Evolutionary conservation across 2,113 vertebrate species (phyloP).

Genomic region (Acrocephalus arundinaceus): DNA sequence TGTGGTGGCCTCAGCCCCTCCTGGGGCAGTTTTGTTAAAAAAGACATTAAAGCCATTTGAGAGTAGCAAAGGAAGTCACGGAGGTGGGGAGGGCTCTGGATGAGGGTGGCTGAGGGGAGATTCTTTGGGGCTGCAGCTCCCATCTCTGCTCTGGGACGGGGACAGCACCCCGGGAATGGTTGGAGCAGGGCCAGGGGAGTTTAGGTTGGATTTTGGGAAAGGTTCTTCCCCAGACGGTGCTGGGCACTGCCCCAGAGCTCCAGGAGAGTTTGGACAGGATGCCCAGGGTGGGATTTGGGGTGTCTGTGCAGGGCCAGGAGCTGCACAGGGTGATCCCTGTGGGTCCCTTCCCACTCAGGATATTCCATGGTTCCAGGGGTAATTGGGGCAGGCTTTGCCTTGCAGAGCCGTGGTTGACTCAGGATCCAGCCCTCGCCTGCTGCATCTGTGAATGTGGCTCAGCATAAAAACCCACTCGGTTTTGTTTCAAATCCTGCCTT

Average conservation of each 20-base stretch:
- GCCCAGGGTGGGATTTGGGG: not conserved
- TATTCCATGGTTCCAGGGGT: not conserved
- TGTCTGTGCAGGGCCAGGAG: accelerated
- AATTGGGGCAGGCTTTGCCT: not conserved
- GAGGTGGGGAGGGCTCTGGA: not conserved
- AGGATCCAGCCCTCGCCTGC: not conserved
- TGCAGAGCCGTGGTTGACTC: not conserved
- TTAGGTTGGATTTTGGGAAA: accelerated
- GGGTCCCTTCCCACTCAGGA: not conserved
- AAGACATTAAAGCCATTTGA: not conserved
- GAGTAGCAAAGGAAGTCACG: accelerated
- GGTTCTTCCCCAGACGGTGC: not conserved
- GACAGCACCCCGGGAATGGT: accelerated
- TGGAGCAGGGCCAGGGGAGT: not conserved
- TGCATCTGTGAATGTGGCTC: not conserved
- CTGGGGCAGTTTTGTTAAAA: not conserved
- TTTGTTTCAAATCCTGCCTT: not conserved
- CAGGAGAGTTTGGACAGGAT: not conserved
- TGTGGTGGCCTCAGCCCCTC: not conserved
- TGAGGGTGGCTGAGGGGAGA: not conserved
- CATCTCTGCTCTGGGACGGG: not conserved
- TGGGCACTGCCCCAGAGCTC: not conserved
- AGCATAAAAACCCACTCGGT: not conserved
- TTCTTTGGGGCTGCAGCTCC: not conserved
- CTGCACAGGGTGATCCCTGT: accelerated